Percentiles rank a stretch among this genome's conserved stretches.
These are phyloP conservation scores for Meganola albula DNA, from an alignment of 2,888 invertebrate species.

Conservation along the genomic window DNA sequence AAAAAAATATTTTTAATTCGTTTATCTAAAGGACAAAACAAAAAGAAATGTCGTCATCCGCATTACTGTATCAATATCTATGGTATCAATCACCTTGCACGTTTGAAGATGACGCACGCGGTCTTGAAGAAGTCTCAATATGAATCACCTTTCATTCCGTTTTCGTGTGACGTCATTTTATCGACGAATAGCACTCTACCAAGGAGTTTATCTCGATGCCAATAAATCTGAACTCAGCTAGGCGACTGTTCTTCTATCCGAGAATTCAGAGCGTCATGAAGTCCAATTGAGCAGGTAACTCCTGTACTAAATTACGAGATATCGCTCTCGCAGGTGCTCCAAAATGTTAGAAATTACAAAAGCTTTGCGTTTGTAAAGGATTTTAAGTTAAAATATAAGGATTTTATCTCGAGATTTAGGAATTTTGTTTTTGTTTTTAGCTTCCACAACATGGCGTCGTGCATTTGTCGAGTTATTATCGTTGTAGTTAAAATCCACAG, in stretches of 20 bases:
- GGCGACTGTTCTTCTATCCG: slow-evolving; percentile 44
- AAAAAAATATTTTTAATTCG: too few species aligned
- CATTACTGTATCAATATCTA: too few species aligned
- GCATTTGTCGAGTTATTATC: too few species aligned
- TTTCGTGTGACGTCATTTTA: slow-evolving; percentile 40
- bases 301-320: slow-evolving; percentile 23
- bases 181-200: slow-evolving; percentile 55
- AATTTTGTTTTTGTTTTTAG: background rate
- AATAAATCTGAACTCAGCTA: slow-evolving; percentile 56
- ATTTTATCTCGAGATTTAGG: background rate
- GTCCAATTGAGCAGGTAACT: slow-evolving; percentile 30
- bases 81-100: too few species aligned
- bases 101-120: too few species aligned
- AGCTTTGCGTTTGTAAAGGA: slow-evolving; percentile 1
- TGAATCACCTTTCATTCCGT: too few species aligned
- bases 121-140: too few species aligned
- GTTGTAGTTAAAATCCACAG: too few species aligned
- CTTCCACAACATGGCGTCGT: too few species aligned
- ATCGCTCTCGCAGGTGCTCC: slow-evolving; percentile 16
- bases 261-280: slow-evolving; percentile 32
- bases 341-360: slow-evolving; percentile 14
- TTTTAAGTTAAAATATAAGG: background rate
- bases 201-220: slow-evolving; percentile 60
- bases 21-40: too few species aligned
- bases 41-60: too few species aligned